These are phyloP conservation scores for Zosterops lateralis DNA, from an alignment of 2,113 vertebrate genomes.

Conservation along the genomic window DNA sequence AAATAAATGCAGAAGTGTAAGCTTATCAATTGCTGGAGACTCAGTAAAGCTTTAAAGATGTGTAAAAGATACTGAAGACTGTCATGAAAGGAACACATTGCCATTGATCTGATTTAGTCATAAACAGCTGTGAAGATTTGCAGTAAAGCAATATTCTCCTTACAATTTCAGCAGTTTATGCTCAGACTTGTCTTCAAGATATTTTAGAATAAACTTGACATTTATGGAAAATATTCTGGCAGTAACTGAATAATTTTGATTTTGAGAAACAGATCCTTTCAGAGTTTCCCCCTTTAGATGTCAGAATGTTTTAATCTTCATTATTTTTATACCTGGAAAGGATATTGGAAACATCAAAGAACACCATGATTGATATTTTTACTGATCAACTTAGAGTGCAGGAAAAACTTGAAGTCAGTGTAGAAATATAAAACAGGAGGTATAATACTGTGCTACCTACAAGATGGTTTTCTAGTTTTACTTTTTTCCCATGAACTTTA, in stretches of 20 bases:
- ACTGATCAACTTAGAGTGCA: neutral
- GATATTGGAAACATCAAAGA: neutral
- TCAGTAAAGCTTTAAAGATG: neutral
- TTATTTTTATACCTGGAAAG: slow-evolving; percentile 8
- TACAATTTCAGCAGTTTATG: neutral
- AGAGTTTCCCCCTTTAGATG: neutral
- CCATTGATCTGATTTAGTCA: neutral
- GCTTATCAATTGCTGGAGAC: neutral
- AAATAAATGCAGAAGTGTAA: neutral
- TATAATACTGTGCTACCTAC: neutral
- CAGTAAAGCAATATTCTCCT: neutral
- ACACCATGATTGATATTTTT: slow-evolving; percentile 5
- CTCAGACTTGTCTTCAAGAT: neutral
- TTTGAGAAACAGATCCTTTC: slow-evolving; percentile 19
- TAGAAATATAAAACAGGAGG: neutral
- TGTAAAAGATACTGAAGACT: neutral
- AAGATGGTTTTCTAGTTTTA: neutral
- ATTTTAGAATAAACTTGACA: slow-evolving; percentile 17
- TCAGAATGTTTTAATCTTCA: slow-evolving; percentile 28
- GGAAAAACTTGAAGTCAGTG: neutral
- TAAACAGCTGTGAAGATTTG: neutral
- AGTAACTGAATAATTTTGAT: slow-evolving; percentile 1
- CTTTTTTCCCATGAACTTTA: neutral
- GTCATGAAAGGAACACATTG: neutral
- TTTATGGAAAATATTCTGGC: slow-evolving; percentile 22